Base-by-base conservation (phyloP, 2,888 invertebrate genomes). In the Cremastinae sp. region DNA sequence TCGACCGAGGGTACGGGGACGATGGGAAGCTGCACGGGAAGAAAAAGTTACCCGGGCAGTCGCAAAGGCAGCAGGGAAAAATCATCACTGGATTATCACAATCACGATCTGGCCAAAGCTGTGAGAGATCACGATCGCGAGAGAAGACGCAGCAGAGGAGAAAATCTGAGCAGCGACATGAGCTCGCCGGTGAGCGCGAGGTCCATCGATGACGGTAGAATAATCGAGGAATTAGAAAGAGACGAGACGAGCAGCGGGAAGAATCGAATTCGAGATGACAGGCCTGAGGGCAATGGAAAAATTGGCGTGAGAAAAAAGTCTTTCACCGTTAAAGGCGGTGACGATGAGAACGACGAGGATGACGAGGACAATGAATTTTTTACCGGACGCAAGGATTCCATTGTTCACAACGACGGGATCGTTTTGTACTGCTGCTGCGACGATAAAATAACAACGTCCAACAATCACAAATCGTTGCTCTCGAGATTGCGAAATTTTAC, bases 11-110 rank as follows among this genome's bases (percentile, higher is more conserved):
- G 93, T 68, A 91, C 41, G 4, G 66, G 91, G 78, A 88, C 91
- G 18, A 89, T 84, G 14, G 81, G 84, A 12, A 78, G 76, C 14
- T 16, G 53, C 9, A 84, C 90, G 3, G 92, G 92, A 0, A 88
- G 94, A 2, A 93, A 92, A 82, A 94, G 93, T 84, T 93, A 93
- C 85, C 93, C 94, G 0, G 93, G 93, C n/a, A 93, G 93, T 18
- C 89, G 94, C 14, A 94, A 94, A 86, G 94, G 94, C 7, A 93
- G 93, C 77, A 90, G 93, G 14, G 94, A 94, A 83, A 92, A 93
- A 81, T 89, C 91, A 1, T 87, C 86, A 4, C 74, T 90, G 56
- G 89, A 88, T 72, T 87, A 89, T 73, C 85, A 88, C 66, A 86
- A 88, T 74, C 85, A 89, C 74, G 92, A 92, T 65, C 84, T 92